Evolutionary conservation across 92 coral and sea anemone species (phyloP), one percentile per base, ranked within the genome.

Genomic region (Palythoa grandiflora): DNA sequence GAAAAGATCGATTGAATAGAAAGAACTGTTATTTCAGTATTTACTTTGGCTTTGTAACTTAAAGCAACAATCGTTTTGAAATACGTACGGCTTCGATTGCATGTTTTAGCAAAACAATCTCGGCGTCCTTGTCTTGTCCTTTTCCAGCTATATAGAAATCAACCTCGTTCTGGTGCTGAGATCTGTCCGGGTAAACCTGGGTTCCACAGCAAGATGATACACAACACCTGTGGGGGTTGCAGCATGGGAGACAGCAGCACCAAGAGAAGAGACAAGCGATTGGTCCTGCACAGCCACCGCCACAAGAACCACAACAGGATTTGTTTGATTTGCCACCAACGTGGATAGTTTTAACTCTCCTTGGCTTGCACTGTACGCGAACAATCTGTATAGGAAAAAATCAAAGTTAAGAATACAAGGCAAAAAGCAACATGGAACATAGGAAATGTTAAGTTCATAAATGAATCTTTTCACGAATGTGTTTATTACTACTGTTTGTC

Each of bases 71-170:
- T 17, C 9, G 5, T 20, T 9, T 50, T 7, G 9, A 35, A 60
- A 19, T 19, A 73, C 76, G 11, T 85, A 94, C 98, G 89, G 80
- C 79, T 15, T 84, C 88, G 12, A 95, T 80, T 37, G 92, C 89
- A 39, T 93, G 90, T 53, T 81, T 88, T 14, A 95, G 85, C 47
- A 89, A 81, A 19, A 90, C 85, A 17, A 95, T 95, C 36, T 95
- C 89, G 2, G 93, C 94, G 60, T 93, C 96, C 53, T 83, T 89
- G 51, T 95, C 96, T 40, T 93, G 96, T 28, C 93, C 87, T 35
- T 89, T 84, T 15, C 98, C 98, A 37, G 86, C 91, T 39, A 95
- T 95, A 63, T 93, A 93, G 84, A 93, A 95, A 80, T 95, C 94
- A 3, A 88, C 87, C 80, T 91, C 89, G 6, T 66, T 88, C 47